Base-by-base conservation (phyloP, 2,888 invertebrate species). In the Stictocephala bisonia region DNA sequence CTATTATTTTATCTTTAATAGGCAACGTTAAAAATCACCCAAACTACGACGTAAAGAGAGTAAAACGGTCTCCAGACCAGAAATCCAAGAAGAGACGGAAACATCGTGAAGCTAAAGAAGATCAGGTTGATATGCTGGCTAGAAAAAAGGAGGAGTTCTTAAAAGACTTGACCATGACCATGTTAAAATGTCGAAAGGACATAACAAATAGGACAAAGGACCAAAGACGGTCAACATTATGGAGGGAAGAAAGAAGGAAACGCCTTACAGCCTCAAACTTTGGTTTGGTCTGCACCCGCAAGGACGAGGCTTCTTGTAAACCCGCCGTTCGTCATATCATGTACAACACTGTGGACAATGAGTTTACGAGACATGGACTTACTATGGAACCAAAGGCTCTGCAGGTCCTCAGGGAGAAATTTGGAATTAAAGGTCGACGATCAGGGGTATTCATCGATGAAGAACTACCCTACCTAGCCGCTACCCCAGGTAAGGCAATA, bases 401-500 rank as follows among this genome's bases (percentile, higher is more conserved):
- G 15, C 44, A 58, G 27, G 20, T 27, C 29, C 44, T 71, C 15
- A 2, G 41, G n/a, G 27, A 22, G 1, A 44, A 15, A 7, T 27
- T 26, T 40, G 75, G 73, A 13, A 44, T 53, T 13, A 40, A 66
- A 22, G 44, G 60, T 13, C 15, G 50, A 29, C 29, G 67, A 24
- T 50, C 73, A 1, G 75, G 73, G 9, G 29, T 75, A 22, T 51
- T 73, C 40, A 64, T 73, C 3, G 58, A 67, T 56, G 41, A 67
- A 41, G 40, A 72, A 53, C 40, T 72, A 18, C 72, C 72, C 41
- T 72, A 67, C 41, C 51, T 72, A n/a, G 72, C 67, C 26, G 72
- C 72, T 11, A 50, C 67, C 11, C 72, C 72, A 56, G 72, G 68
- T 72, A 15, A 68, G 68, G 7, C n/a, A n/a, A n/a, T n/a, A n/a